phyloP scores from a whole-genome alignment of 2,888 invertebrate genomes.

The Heliconius hortense region DNA sequence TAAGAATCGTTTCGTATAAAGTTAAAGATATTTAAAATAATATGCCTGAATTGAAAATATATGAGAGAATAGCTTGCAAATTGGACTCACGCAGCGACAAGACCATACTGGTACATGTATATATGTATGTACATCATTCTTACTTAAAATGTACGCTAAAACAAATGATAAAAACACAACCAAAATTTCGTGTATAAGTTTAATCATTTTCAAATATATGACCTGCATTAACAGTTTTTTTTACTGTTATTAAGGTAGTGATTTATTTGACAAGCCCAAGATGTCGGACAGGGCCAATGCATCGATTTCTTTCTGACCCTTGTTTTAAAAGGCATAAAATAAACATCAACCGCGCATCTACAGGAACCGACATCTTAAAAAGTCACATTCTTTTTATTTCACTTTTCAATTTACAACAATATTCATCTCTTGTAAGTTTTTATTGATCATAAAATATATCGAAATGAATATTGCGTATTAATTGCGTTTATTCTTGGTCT shows the following conservation, averaged over 20 bases:
- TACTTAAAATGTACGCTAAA: constrained; percentile 33
- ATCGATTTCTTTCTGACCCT: constrained; percentile 64
- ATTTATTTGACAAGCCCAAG: constrained; percentile 72
- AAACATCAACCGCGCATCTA: constrained; percentile 55
- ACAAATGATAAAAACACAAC: constrained; percentile 35
- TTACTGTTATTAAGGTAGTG: constrained; percentile 71
- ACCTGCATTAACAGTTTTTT: constrained; percentile 62
- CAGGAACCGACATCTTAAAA: constrained; percentile 56
- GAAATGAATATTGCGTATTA: constrained; percentile 46
- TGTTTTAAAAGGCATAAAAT: constrained; percentile 68
- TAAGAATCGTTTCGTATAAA: neutral
- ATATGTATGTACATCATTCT: neutral
- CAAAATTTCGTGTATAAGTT: constrained; percentile 52
- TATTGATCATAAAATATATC: constrained; percentile 45
- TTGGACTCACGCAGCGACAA: neutral
- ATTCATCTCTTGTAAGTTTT: constrained; percentile 45
- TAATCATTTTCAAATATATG: constrained; percentile 69
- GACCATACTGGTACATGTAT: neutral
- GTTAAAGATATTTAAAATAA: neutral
- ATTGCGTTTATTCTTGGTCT: constrained; percentile 43
- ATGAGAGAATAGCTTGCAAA: constrained; percentile 3
- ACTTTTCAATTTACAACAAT: constrained; percentile 44
- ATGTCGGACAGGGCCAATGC: constrained; percentile 70
- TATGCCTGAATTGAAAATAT: neutral
- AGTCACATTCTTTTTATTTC: constrained; percentile 47